These are phyloP conservation scores for Phrynosoma blainvillii DNA, from an alignment of 2,113 vertebrate genomes.

Conservation along the genomic window DNA sequence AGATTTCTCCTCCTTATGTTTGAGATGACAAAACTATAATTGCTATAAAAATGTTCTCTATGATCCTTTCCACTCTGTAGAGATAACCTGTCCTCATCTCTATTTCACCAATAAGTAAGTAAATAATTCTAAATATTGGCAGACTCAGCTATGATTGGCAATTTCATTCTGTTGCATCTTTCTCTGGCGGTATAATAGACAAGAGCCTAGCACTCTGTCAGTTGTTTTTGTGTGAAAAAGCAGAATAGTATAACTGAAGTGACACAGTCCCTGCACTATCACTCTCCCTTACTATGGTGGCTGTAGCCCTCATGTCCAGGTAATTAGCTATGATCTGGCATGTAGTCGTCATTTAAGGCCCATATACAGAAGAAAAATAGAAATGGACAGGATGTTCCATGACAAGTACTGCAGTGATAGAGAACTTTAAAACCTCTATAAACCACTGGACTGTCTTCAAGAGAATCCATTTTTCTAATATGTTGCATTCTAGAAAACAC, in stretches of 20 bases:
- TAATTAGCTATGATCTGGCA: neutral
- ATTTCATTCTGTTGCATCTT: neutral
- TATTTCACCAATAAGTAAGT: neutral
- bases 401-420: neutral
- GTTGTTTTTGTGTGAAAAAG: neutral
- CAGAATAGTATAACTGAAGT: accelerated
- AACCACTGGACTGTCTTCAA: neutral
- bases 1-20: neutral
- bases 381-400: neutral
- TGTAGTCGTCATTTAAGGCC: neutral
- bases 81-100: neutral
- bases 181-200: neutral
- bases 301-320: neutral
- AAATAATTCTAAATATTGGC: neutral
- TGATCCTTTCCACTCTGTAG: neutral
- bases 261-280: accelerated
- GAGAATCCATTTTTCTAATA: neutral
- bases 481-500: neutral
- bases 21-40: neutral
- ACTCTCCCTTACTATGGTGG: neutral
- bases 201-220: neutral
- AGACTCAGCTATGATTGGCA: neutral
- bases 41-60: neutral
- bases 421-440: neutral
- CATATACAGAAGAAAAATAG: neutral